A percentile compares a stretch with the other conserved stretches of the same genome.
Evolutionary conservation across 2,113 vertebrate genomes (phyloP).

Genomic region (Trinectes maculatus): DNA sequence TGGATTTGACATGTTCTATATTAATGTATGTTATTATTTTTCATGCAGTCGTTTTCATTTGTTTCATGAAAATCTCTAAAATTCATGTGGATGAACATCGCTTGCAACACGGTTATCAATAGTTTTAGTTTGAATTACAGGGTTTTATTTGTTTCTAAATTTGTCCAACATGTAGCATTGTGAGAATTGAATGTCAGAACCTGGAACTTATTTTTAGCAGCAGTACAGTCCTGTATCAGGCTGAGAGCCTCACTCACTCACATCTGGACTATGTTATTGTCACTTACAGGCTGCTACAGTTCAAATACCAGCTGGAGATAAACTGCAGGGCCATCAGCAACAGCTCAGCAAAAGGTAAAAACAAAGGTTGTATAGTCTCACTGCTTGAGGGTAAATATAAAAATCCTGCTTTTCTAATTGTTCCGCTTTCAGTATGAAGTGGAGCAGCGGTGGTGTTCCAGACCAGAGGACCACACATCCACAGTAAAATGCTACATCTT

Average conservation of each 20-base stretch:
- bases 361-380: no score
- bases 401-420: background rate
- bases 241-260: background rate
- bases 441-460: constrained; percentile 85
- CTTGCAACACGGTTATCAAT: no score
- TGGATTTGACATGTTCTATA: no score
- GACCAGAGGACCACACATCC: constrained; percentile 87
- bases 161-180: background rate
- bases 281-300: background rate
- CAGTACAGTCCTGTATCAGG: background rate
- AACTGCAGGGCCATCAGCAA: no score
- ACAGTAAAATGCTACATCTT: constrained; percentile 95
- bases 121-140: no score
- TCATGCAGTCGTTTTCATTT: no score
- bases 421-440: background rate
- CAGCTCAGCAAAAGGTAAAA: no score
- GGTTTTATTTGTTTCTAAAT: background rate
- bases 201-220: background rate
- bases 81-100: no score
- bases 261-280: background rate
- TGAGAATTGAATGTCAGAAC: background rate
- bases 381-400: background rate
- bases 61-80: no score
- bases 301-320: background rate
- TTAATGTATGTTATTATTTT: no score